These are phyloP conservation scores for Ophion costatus DNA, from an alignment of 2,888 invertebrate species.

Conservation along the genomic window DNA sequence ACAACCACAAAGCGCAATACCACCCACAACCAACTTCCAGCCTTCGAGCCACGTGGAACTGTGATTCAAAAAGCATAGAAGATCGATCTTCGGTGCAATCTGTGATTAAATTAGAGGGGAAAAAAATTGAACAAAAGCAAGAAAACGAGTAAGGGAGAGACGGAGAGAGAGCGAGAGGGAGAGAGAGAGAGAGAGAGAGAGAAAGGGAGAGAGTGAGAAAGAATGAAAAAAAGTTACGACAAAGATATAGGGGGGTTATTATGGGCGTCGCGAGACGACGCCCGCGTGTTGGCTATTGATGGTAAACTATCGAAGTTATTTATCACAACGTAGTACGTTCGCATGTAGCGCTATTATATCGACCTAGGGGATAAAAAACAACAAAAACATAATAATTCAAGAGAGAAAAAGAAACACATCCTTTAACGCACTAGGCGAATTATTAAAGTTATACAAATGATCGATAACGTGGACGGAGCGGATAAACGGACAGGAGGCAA, in stretches of 20 bases:
- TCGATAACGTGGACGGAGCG: constrained; percentile 62
- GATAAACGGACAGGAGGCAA: constrained; percentile 27
- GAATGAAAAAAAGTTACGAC: constrained; percentile 50
- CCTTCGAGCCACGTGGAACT: constrained; percentile 76
- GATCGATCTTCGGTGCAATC: constrained; percentile 74
- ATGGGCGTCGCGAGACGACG: constrained; percentile 59
- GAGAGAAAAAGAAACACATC: constrained; percentile 28
- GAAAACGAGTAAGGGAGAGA: constrained; percentile 29
- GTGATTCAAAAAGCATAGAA: constrained; percentile 75
- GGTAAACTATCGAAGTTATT: constrained; percentile 62
- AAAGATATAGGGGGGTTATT: constrained; percentile 64
- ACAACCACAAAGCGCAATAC: constrained; percentile 59
- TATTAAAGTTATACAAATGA: constrained; percentile 39
- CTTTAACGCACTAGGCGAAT: constrained; percentile 59
- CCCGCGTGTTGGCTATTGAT: constrained; percentile 61
- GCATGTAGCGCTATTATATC: constrained; percentile 53
- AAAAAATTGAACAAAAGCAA: constrained; percentile 53
- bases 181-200: constrained; percentile 23
- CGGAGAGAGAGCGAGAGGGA: constrained; percentile 24
- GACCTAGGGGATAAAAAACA: constrained; percentile 42
- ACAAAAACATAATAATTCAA: constrained; percentile 34
- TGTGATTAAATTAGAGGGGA: constrained; percentile 75
- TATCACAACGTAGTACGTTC: constrained; percentile 59
- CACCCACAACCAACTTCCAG: constrained; percentile 65
- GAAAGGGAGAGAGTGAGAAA: constrained; percentile 29